phyloP scores from a whole-genome alignment of 1,140 invertebrate species.

The Penaeus chinensis region DNA sequence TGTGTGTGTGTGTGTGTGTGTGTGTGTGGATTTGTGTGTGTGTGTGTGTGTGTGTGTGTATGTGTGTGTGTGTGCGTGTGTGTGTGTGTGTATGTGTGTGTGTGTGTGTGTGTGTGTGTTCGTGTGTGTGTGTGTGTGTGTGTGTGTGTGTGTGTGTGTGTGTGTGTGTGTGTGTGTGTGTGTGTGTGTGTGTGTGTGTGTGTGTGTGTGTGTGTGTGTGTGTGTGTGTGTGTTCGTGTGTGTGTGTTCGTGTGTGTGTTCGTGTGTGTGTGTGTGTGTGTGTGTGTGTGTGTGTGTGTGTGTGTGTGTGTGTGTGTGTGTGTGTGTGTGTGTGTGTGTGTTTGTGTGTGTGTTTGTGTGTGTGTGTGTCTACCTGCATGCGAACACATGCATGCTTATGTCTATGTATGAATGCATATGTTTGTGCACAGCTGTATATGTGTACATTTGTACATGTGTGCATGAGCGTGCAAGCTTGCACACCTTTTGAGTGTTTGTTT shows the following conservation, averaged over 20 bases:
- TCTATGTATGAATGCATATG: not conserved
- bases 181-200: too few species aligned
- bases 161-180: not conserved
- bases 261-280: not conserved
- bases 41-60: not conserved
- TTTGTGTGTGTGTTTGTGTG: too few species aligned
- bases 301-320: too few species aligned
- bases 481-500: too few species aligned
- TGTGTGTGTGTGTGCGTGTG: not conserved
- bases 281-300: not conserved
- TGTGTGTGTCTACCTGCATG: too few species aligned
- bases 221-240: not conserved
- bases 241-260: too few species aligned
- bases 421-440: not conserved
- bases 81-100: not conserved
- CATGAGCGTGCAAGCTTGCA: not conserved
- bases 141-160: not conserved
- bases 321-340: too few species aligned
- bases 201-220: too few species aligned
- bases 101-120: not conserved
- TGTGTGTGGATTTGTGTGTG: not conserved
- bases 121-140: not conserved
- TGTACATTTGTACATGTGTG: not conserved
- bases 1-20: not conserved
- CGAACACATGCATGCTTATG: not conserved